These are phyloP conservation scores for Miichthys miiuy DNA, from an alignment of 2,797 vertebrate species.

Conservation along the genomic window DNA sequence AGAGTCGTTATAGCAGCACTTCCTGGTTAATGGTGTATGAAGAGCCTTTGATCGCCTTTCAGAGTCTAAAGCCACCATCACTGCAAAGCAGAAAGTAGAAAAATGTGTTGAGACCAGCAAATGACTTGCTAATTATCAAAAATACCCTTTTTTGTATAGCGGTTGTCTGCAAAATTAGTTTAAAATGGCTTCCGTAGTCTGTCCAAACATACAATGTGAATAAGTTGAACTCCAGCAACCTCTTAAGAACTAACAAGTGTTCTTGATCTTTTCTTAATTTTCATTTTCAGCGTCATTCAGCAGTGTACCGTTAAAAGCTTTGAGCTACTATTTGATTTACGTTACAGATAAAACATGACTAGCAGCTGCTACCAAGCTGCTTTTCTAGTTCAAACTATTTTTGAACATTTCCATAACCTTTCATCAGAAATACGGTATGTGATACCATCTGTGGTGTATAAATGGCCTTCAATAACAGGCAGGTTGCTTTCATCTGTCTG, in stretches of 20 bases:
- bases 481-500: constrained; percentile 59
- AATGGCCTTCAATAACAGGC: constrained; percentile 66
- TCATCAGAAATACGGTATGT: constrained; percentile 63
- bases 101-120: constrained; percentile 78
- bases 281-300: constrained; percentile 38
- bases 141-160: constrained; percentile 51
- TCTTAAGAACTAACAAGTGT: constrained; percentile 28
- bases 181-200: constrained; percentile 62
- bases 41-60: constrained; percentile 81
- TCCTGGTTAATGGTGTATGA: constrained; percentile 87
- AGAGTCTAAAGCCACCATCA: constrained; percentile 73
- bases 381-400: constrained; percentile 61
- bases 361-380: constrained; percentile 73
- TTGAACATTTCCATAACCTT: constrained; percentile 70
- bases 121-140: constrained; percentile 79
- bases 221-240: constrained; percentile 46
- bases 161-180: constrained; percentile 74
- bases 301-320: constrained; percentile 54
- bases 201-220: constrained; percentile 46
- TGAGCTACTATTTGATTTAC: constrained; percentile 60
- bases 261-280: constrained; percentile 57
- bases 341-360: constrained; percentile 56
- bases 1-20: constrained; percentile 78
- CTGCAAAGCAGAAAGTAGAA: constrained; percentile 74
- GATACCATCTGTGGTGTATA: constrained; percentile 76